Conservation (phyloP, 2,888 invertebrate genomes). For the Drosophila histrio region DNA sequence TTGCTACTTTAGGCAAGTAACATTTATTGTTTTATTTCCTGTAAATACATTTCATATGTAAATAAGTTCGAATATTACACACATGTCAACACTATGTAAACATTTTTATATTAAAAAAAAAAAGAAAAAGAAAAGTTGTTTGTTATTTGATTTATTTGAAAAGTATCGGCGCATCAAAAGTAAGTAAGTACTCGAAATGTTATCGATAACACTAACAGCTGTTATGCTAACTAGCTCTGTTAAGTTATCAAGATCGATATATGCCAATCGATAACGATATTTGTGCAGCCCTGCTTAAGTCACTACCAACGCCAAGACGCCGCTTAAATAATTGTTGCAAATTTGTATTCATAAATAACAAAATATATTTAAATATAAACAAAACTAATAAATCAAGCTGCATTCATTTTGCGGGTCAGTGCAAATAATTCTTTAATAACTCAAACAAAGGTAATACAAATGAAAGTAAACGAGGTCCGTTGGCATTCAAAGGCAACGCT, state of each 20-base stretch:
- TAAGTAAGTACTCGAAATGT: background rate
- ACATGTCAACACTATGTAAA: conserved; percentile 53
- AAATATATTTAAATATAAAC: background rate
- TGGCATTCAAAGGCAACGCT: conserved; percentile 28
- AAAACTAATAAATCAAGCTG: background rate
- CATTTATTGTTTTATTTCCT: conserved; percentile 61
- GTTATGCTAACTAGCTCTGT: conserved; percentile 13
- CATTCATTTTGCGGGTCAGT: background rate
- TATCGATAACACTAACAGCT: background rate
- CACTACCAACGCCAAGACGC: conserved; percentile 23
- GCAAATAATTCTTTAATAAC: background rate
- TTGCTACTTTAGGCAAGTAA: conserved; percentile 70
- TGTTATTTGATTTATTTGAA: conserved; percentile 4
- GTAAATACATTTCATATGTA: conserved; percentile 76
- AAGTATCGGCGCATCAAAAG: background rate
- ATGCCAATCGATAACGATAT: background rate
- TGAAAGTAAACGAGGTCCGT: conserved; percentile 24
- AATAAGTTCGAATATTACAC: conserved; percentile 66
- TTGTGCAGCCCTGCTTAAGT: conserved; percentile 3
- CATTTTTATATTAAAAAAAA: conserved; percentile 58
- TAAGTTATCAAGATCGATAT: conserved; percentile 13
- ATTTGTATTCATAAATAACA: conserved; percentile 1
- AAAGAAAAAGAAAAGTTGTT: background rate
- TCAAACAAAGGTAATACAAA: background rate
- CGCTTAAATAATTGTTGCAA: conserved; percentile 25